A percentile compares a stretch with the other conserved stretches of the same genome.
Evolutionary conservation across 2,888 invertebrate genomes (phyloP).

Genomic region (Pyrochroa serraticornis): DNA sequence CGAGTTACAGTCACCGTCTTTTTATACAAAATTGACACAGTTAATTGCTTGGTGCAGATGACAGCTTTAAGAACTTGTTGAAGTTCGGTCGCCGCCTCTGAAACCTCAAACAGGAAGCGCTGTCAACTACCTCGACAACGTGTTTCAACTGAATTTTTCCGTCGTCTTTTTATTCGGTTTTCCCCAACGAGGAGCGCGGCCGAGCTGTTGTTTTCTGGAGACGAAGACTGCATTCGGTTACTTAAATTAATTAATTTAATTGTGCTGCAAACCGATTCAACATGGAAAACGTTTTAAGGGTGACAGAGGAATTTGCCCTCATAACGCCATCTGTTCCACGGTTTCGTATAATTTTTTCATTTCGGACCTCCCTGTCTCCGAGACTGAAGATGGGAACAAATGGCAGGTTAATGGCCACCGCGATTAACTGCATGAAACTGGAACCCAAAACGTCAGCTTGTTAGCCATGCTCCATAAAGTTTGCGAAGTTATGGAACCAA

Average conservation of each 20-base stretch:
- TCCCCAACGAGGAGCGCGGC: neutral
- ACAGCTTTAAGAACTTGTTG: constrained; percentile 45
- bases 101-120: constrained; percentile 40
- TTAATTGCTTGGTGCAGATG: constrained; percentile 43
- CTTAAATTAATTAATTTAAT: constrained; percentile 22
- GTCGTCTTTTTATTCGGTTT: constrained; percentile 9
- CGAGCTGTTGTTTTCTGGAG: neutral
- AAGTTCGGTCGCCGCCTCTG: constrained; percentile 38
- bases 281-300: constrained; percentile 23
- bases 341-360: constrained; percentile 6
- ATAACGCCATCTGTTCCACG: constrained; percentile 19
- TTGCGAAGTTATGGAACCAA: too few relatives aligned
- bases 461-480: too few relatives aligned
- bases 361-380: neutral
- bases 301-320: constrained; percentile 14
- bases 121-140: constrained; percentile 41
- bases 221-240: neutral
- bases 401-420: constrained; percentile 2
- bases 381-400: neutral
- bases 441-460: too few relatives aligned
- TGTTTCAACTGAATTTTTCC: constrained; percentile 31
- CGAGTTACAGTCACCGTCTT: neutral
- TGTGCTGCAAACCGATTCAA: constrained; percentile 8
- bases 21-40: constrained; percentile 29
- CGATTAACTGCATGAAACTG: too few relatives aligned